Percentiles rank a stretch among this genome's conserved stretches.
These are phyloP conservation scores for Neostethus bicornis DNA, from an alignment of 2,797 vertebrate genomes.

Conservation along the genomic window DNA sequence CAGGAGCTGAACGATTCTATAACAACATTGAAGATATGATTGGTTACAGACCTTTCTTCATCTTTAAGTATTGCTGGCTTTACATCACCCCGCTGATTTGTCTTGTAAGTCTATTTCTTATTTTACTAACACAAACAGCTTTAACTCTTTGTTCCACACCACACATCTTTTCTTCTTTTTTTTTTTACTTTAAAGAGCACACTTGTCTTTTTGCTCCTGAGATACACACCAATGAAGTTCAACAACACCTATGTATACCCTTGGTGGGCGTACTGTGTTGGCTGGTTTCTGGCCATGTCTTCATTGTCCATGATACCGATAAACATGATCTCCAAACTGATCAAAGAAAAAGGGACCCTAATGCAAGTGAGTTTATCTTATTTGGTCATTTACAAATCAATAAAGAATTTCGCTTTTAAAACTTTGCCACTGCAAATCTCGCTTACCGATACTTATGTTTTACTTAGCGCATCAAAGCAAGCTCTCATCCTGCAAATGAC, in stretches of 20 bases:
- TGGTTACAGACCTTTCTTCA: conserved; percentile 65
- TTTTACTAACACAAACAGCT: not conserved
- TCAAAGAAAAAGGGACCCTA: conserved; percentile 58
- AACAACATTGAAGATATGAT: conserved; percentile 78
- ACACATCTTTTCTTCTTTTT: not conserved
- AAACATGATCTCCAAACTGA: conserved; percentile 66
- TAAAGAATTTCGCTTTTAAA: not conserved
- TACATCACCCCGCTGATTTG: conserved; percentile 65
- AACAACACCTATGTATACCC: conserved; percentile 75
- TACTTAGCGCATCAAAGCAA: conserved; percentile 59
- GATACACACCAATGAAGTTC: conserved; percentile 69
- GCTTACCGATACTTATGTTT: conserved; percentile 20
- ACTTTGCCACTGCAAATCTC: not conserved
- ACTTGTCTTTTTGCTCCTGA: conserved; percentile 65
- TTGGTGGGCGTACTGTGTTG: conserved; percentile 71
- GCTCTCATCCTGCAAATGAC: conserved; percentile 52
- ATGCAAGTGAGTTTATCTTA: conserved; percentile 60
- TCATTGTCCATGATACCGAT: conserved; percentile 66
- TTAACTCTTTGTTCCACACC: not conserved
- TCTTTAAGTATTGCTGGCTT: conserved; percentile 75
- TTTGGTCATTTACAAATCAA: not conserved
- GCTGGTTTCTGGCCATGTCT: conserved; percentile 69
- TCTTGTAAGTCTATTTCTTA: conserved; percentile 49
- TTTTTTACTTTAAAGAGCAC: conserved; percentile 54
- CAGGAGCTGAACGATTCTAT: conserved; percentile 72